Evolutionary conservation across 2,888 invertebrate genomes (phyloP), one percentile per base, ranked within the genome.

Genomic region (Erebia aethiops): DNA sequence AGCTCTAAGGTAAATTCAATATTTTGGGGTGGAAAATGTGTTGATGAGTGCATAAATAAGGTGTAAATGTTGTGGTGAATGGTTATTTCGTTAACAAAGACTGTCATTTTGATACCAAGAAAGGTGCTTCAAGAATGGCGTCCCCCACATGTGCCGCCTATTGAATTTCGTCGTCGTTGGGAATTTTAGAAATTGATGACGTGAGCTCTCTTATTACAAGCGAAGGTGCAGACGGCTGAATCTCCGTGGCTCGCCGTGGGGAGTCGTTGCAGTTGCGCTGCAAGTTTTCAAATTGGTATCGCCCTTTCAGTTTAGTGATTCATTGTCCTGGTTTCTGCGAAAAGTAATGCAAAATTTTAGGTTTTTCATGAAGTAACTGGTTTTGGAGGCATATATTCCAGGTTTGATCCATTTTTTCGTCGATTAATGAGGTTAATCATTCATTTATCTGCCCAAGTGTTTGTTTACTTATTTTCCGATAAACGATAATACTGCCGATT

Each of bases 61-160:
- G 83, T 88, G 87, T 84, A 81, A 84, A 81, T 84, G 78, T 89
- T 91, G 90, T 78, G 80, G 88, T 90, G 86, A 82, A 84, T 84
- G 85, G 81, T 85, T 86, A 90, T 87, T 88, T 89, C 84, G 79
- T 84, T 88, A 89, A 90, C 88, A 90, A 91, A 89, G 91, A 88
- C 89, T 95, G 95, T 94, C 95, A 95, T 92, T 94, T 94, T 92
- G 93, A 92, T 93, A 93, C 93, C 94, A 90, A 94, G 94, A 94
- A 94, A 92, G 94, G 94, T 94, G 94, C 93, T 94, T 94, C 94
- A 94, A 94, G 95, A 95, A 95, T 95, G 95, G 95, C 95, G 95
- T 95, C 95, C 94, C 93, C 95, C 95, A 95, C 95, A 95, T 95
- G 95, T 94, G 94, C 92, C 90, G 93, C 88, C 84, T 87, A 86